Evolutionary conservation across 1,140 invertebrate species (phyloP).

Genomic region (Drosophila varians): DNA sequence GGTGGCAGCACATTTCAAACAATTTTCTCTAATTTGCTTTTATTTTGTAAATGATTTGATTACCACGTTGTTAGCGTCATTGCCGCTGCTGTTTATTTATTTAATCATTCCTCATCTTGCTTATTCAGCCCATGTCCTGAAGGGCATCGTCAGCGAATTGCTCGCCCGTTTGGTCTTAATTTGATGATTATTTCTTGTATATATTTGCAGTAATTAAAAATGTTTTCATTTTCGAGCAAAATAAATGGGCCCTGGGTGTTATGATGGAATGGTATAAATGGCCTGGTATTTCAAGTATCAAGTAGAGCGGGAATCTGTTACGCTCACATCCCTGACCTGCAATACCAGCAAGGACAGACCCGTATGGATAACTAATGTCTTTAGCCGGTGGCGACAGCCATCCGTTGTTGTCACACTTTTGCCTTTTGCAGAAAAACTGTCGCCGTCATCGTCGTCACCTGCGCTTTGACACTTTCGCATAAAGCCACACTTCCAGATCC

Average conservation of each 20-base stretch:
- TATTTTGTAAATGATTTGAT: slow-evolving; percentile 78
- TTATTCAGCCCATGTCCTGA: slow-evolving; percentile 17
- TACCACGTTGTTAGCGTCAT: slow-evolving; percentile 51
- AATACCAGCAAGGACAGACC: neutral
- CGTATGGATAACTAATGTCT: slow-evolving; percentile 37
- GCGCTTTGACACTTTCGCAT: slow-evolving; percentile 73
- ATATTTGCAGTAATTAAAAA: slow-evolving; percentile 71
- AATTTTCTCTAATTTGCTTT: slow-evolving; percentile 74
- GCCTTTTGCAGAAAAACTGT: slow-evolving; percentile 46
- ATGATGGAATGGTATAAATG: too few species aligned
- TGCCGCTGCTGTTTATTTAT: slow-evolving; percentile 35
- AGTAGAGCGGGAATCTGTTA: neutral
- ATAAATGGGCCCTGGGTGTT: neutral
- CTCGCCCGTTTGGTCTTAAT: slow-evolving; percentile 50
- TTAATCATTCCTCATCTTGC: slow-evolving; percentile 33
- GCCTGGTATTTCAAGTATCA: neutral
- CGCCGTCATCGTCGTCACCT: slow-evolving; percentile 57
- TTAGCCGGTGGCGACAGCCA: slow-evolving; percentile 31
- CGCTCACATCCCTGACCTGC: slow-evolving; percentile 20
- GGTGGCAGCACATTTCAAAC: slow-evolving; percentile 53
- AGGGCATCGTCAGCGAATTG: slow-evolving; percentile 15
- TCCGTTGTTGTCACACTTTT: slow-evolving; percentile 32
- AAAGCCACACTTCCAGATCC: slow-evolving; percentile 48
- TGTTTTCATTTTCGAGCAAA: slow-evolving; percentile 59
- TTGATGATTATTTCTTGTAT: slow-evolving; percentile 50